A percentile compares a stretch with the other conserved stretches of the same genome.
These are phyloP conservation scores for Spilosoma lubricipeda DNA, from an alignment of 2,888 invertebrate species.

Conservation along the genomic window DNA sequence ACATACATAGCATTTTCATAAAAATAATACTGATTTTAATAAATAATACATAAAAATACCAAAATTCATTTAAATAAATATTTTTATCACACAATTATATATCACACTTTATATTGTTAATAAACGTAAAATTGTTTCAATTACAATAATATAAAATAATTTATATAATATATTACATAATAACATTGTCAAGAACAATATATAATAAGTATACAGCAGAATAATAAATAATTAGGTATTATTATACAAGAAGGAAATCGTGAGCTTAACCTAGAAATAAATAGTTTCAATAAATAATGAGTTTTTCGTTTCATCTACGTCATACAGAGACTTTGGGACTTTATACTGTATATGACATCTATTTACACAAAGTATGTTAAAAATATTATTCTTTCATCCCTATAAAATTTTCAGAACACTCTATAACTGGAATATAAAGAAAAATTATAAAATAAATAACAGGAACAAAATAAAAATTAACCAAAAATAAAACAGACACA, in stretches of 20 bases:
- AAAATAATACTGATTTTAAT: neutral
- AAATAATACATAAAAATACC: too few relatives aligned
- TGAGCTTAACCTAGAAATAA: slow-evolving; percentile 56
- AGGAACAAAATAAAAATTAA: neutral
- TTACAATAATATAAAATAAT: neutral
- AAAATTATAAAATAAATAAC: neutral
- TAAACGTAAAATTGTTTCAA: too few relatives aligned
- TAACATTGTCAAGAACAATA: slow-evolving; percentile 10
- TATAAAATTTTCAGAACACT: neutral
- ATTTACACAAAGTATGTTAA: slow-evolving; percentile 8
- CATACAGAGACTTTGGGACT: slow-evolving; percentile 23
- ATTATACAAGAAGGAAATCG: slow-evolving; percentile 17
- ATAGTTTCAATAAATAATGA: slow-evolving; percentile 52
- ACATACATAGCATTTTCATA: neutral
- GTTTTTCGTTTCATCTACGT: slow-evolving; percentile 28
- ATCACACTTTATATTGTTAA: neutral
- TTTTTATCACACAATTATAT: neutral
- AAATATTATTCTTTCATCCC: slow-evolving; percentile 18
- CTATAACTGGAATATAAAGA: neutral
- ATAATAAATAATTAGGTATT: slow-evolving; percentile 9
- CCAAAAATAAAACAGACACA: neutral
- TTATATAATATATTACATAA: slow-evolving; percentile 6
- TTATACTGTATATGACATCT: slow-evolving; percentile 14
- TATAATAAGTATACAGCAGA: neutral
- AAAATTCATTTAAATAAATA: neutral